Evolutionary conservation across 2,113 vertebrate genomes (phyloP).

Genomic region (Siphamia tubifer): DNA sequence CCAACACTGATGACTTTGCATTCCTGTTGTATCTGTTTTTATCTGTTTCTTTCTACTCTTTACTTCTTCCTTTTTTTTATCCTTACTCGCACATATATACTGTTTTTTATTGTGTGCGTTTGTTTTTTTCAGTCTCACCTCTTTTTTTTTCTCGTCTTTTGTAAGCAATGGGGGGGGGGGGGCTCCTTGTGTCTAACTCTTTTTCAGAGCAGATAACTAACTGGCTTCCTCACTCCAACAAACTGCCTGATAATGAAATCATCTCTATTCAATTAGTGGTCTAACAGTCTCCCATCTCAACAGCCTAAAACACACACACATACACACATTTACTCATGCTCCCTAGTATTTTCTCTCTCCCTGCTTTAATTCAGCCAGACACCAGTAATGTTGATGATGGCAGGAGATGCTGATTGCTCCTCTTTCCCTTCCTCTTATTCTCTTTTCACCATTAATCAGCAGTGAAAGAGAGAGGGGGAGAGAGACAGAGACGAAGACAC

Average conservation of each 20-base stretch:
- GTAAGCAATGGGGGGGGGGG: background rate
- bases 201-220: conserved; percentile 57
- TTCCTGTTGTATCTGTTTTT: too few species aligned
- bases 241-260: conserved; percentile 74
- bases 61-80: conserved; percentile 1
- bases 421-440: conserved; percentile 55
- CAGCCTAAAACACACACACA: conserved; percentile 36
- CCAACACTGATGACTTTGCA: too few species aligned
- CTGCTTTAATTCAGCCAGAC: conserved; percentile 65
- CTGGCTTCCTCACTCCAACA: conserved; percentile 64
- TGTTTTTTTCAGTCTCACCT: too few species aligned
- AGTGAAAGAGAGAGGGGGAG: conserved; percentile 26
- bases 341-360: conserved; percentile 20
- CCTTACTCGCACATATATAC: too few species aligned
- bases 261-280: conserved; percentile 74
- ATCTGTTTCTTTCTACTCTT: background rate
- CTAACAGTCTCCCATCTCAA: conserved; percentile 52
- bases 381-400: conserved; percentile 68
- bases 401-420: conserved; percentile 62
- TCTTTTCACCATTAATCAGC: conserved; percentile 70
- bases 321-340: background rate
- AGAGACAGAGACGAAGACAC: background rate
- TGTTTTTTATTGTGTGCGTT: too few species aligned
- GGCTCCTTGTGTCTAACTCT: background rate
- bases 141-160: background rate